These are phyloP conservation scores for Calameuta pallipes DNA, from an alignment of 2,888 invertebrate genomes.

Conservation along the genomic window DNA sequence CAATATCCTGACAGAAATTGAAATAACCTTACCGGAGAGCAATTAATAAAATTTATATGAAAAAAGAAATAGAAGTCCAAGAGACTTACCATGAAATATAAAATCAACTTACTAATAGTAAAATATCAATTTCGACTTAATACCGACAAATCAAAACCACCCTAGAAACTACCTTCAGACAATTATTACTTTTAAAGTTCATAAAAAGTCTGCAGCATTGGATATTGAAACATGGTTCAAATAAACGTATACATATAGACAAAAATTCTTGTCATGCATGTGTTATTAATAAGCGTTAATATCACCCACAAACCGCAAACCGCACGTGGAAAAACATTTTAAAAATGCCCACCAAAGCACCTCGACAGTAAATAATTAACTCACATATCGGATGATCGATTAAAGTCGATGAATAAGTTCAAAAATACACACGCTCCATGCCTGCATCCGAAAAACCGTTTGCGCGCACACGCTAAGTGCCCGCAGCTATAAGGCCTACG, in stretches of 20 bases:
- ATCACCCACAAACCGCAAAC: background rate
- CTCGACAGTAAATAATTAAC: slow-evolving; percentile 8
- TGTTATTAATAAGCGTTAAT: background rate
- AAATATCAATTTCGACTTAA: background rate
- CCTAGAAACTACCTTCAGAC: background rate
- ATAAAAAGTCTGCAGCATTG: background rate
- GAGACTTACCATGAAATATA: background rate
- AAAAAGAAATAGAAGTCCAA: background rate
- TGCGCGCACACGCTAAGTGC: background rate
- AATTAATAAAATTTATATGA: background rate
- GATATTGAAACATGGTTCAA: background rate
- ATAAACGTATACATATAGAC: background rate
- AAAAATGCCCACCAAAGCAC: background rate
- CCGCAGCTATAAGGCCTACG: background rate
- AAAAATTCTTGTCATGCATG: background rate
- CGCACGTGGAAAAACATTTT: background rate
- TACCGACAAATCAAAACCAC: background rate
- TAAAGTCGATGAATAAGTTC: background rate
- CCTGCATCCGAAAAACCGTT: slow-evolving; percentile 5
- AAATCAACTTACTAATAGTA: background rate
- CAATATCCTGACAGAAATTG: background rate
- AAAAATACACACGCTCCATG: background rate
- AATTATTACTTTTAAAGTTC: background rate
- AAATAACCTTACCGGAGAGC: background rate
- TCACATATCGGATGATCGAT: slow-evolving; percentile 10